Base-by-base conservation (phyloP, 2,113 vertebrate genomes). In the Cyprinus carpio region DNA sequence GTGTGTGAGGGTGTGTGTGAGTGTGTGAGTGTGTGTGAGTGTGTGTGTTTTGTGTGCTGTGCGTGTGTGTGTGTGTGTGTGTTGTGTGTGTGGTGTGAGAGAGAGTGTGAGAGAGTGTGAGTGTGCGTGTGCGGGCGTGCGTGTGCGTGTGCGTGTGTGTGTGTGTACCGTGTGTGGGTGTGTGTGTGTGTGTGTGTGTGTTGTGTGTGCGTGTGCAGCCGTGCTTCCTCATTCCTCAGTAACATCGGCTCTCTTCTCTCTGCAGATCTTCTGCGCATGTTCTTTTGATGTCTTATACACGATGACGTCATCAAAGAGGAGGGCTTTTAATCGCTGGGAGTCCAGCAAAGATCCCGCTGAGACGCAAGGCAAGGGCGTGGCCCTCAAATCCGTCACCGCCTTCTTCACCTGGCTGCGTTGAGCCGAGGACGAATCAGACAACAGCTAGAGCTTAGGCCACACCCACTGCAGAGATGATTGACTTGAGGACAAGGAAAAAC, bases 391-490 rank as follows among this genome's bases (percentile, higher is more conserved):
- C 0, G 97, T 98, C 92, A 99, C 98, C 0, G 94, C 96, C 90
- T 99, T 99, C 94, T 99, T 99, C 92, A 98, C 95, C 77, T 99
- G 97, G 97, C 96, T 99, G 60, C 97, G 97, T 0, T 96, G 99
- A 90, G 96, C 96, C 0, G 96, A 96, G 87, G 97, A 98, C 0
- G 97, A 99, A 86, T 99, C 97, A 0, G 97, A 99, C 92, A 97
- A 98, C 95, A 98, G 97, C 94, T 98, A 96, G 96, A 87, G 11
- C 27, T 27, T 20, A 31, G 58, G 27, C 86, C 54, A 58, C 51
- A 1, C 74, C 13, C 80, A 12, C 51, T 43, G 2, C 60, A 13
- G 18, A 25, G 7, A 18, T n/a, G 11, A 51, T 20, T 83, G 92
- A 91, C 90, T 87, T 85, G 89, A 89, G 87, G 89, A 4, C 58